Evolutionary conservation across 2,797 vertebrate genomes (phyloP).

Genomic region (Melanotaenia boesemani): DNA sequence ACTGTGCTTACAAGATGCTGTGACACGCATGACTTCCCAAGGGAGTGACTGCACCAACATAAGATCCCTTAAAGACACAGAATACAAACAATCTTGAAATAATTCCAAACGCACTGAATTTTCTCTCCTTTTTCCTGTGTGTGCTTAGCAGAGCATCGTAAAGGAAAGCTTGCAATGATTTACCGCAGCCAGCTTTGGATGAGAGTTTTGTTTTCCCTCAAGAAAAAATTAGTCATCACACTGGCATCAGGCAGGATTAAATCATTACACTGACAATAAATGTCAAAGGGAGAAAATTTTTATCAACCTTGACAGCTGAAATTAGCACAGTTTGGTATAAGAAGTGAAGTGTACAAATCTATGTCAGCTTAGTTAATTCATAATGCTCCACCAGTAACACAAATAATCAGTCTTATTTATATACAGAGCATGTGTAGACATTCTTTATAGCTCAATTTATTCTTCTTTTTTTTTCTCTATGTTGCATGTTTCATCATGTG

Average conservation of each 20-base stretch:
- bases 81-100: background rate
- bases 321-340: constrained; percentile 33
- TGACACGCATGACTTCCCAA: constrained; percentile 49
- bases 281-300: constrained; percentile 28
- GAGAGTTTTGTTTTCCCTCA: constrained; percentile 29
- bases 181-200: constrained; percentile 26
- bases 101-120: background rate
- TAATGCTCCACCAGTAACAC: constrained; percentile 21
- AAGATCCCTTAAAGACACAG: constrained; percentile 45
- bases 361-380: constrained; percentile 38
- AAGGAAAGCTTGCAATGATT: constrained; percentile 29
- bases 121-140: background rate
- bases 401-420: constrained; percentile 43
- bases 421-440: constrained; percentile 31
- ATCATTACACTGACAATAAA: constrained; percentile 30
- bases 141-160: constrained; percentile 6
- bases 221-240: constrained; percentile 25
- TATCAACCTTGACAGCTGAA: constrained; percentile 6
- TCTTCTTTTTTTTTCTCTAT: background rate
- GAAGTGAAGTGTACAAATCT: constrained; percentile 20
- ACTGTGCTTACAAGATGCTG: constrained; percentile 41
- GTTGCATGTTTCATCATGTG: constrained; percentile 33
- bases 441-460: constrained; percentile 27
- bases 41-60: constrained; percentile 45
- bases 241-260: constrained; percentile 38